Evolutionary conservation across 2,888 invertebrate genomes (phyloP).

Genomic region (Allacma fusca): DNA sequence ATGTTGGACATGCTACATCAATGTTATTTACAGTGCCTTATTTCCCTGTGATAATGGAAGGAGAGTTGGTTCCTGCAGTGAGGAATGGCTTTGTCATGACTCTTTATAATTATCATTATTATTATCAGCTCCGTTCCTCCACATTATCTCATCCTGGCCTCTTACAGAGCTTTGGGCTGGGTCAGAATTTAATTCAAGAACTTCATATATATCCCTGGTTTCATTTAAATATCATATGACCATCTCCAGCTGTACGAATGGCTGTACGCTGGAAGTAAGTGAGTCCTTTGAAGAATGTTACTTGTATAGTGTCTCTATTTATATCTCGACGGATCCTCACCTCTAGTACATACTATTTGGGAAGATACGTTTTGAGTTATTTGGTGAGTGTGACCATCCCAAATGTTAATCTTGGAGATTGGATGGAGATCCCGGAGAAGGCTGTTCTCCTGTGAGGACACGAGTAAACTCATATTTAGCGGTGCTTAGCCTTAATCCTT

Average conservation of each 20-base stretch:
- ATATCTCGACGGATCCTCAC: too few species aligned
- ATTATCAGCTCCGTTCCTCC: not conserved
- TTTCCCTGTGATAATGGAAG: not conserved
- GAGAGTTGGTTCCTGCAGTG: not conserved
- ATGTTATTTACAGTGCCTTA: not conserved
- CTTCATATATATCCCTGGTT: not conserved
- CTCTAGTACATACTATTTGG: too few species aligned
- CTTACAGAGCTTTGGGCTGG: not conserved
- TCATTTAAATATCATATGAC: not conserved
- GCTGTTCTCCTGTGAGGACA: conserved; percentile 1
- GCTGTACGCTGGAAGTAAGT: too few species aligned
- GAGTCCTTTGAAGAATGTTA: too few species aligned
- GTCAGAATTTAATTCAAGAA: conserved; percentile 22
- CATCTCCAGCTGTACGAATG: too few species aligned
- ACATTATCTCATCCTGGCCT: not conserved
- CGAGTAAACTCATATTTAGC: conserved; percentile 35
- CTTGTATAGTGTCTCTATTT: too few species aligned
- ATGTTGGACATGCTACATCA: too few species aligned
- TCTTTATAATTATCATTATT: conserved; percentile 2
- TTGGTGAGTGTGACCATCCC: not conserved
- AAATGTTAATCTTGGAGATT: conserved; percentile 40
- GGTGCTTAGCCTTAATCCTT: conserved; percentile 42
- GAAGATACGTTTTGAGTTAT: too few species aligned
- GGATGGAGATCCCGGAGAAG: too few species aligned
- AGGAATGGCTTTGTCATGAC: not conserved